Conservation (phyloP, 2,113 vertebrate species). For the Numenius arquata region DNA sequence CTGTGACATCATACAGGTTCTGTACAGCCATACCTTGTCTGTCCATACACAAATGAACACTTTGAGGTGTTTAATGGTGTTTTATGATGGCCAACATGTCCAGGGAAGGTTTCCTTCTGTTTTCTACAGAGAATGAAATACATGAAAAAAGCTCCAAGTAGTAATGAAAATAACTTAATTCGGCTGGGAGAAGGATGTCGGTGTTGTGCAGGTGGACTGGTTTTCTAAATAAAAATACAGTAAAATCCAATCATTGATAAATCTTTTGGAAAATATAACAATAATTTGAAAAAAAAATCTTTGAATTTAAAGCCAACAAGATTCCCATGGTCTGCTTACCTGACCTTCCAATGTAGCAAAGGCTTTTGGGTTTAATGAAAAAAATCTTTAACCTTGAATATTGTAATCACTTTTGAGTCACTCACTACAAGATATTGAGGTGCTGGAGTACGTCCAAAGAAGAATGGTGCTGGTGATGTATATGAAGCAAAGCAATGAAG, state of each 20-base stretch:
- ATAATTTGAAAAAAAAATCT: not conserved
- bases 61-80: not conserved
- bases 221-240: not conserved
- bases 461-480: not conserved
- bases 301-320: not conserved
- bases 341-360: not conserved
- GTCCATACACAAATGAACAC: not conserved
- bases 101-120: not conserved
- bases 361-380: not conserved
- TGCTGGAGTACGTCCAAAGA: not conserved
- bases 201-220: not conserved
- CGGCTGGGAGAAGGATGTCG: rapidly evolving
- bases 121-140: not conserved
- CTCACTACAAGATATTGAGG: not conserved
- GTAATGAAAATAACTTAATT: not conserved
- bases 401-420: not conserved
- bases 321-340: not conserved
- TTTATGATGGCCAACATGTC: not conserved
- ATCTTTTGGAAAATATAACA: not conserved
- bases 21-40: not conserved
- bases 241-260: not conserved
- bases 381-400: not conserved
- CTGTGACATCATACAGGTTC: not conserved
- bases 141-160: not conserved
- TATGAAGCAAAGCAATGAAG: not conserved